Percentiles rank a stretch among this genome's conserved stretches.
phyloP scores from a whole-genome alignment of 2,888 invertebrate species.

The Amphipoea oculea region DNA sequence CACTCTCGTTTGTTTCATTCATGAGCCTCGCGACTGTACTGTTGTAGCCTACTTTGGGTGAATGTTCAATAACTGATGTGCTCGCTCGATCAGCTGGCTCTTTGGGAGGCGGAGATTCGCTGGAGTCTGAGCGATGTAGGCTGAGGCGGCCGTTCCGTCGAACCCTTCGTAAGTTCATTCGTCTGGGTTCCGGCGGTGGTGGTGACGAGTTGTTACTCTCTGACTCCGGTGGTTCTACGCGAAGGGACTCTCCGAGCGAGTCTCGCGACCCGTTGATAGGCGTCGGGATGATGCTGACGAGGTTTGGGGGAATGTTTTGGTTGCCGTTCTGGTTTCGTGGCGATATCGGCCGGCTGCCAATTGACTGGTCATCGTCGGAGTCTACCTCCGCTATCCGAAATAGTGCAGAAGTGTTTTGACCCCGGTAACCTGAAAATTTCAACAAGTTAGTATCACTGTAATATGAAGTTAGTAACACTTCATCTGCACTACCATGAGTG shows the following conservation, averaged over 20 bases:
- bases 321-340: conserved; percentile 77
- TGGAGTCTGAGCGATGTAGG: conserved; percentile 83
- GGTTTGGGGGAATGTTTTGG: conserved; percentile 80
- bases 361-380: conserved; percentile 91
- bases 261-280: conserved; percentile 91
- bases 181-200: conserved; percentile 73
- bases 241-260: conserved; percentile 81
- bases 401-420: conserved; percentile 83
- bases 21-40: conserved; percentile 85
- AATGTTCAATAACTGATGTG: conserved; percentile 73
- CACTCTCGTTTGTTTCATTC: conserved; percentile 89
- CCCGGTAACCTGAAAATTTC: conserved; percentile 82
- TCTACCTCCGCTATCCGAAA: conserved; percentile 91
- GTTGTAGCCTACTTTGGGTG: conserved; percentile 77
- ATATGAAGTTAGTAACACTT: background rate
- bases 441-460: background rate
- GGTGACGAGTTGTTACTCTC: conserved; percentile 75
- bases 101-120: conserved; percentile 84
- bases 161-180: conserved; percentile 75
- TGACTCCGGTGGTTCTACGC: conserved; percentile 77
- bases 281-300: conserved; percentile 90
- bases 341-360: conserved; percentile 83
- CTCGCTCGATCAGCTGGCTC: conserved; percentile 72
- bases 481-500: background rate
- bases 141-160: conserved; percentile 80